Evolutionary conservation across 2,888 invertebrate species (phyloP).

Genomic region (Carabus problematicus): DNA sequence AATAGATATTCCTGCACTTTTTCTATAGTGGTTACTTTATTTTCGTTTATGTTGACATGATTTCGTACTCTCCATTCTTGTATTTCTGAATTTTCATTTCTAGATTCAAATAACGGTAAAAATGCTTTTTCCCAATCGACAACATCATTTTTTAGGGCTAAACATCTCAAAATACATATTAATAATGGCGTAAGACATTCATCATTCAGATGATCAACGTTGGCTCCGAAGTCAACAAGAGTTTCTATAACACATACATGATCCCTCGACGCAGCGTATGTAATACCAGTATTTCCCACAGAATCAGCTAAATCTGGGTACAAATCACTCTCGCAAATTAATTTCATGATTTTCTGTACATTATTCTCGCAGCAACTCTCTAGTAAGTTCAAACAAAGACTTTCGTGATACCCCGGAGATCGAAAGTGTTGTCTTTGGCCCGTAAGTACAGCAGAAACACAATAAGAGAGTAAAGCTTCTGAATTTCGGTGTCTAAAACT

Average conservation of each 20-base stretch:
- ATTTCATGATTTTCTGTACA: slow-evolving; percentile 53
- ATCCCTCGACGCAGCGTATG: slow-evolving; percentile 63
- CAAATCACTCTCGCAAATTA: slow-evolving; percentile 58
- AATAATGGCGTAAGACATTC: slow-evolving; percentile 64
- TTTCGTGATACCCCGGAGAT: slow-evolving; percentile 52
- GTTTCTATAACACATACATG: slow-evolving; percentile 58
- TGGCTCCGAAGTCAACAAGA: slow-evolving; percentile 63
- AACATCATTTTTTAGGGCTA: slow-evolving; percentile 51
- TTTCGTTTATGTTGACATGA: neutral
- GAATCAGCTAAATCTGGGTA: slow-evolving; percentile 63
- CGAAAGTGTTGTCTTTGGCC: slow-evolving; percentile 51
- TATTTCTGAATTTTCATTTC: slow-evolving; percentile 5
- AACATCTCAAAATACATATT: slow-evolving; percentile 58
- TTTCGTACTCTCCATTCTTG: slow-evolving; percentile 17
- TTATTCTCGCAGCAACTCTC: slow-evolving; percentile 50
- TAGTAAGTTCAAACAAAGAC: slow-evolving; percentile 52
- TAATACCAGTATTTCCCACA: slow-evolving; percentile 64
- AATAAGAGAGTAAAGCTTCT: slow-evolving; percentile 53
- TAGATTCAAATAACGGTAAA: slow-evolving; percentile 49
- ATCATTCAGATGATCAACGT: slow-evolving; percentile 63
- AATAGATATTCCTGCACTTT: slow-evolving; percentile 43
- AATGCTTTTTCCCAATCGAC: slow-evolving; percentile 57
- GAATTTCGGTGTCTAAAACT: slow-evolving; percentile 59
- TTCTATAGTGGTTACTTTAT: neutral
- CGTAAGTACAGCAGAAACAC: slow-evolving; percentile 50